Evolutionary conservation across 2,797 vertebrate species (phyloP).

Genomic region (Oryzias sinensis): DNA sequence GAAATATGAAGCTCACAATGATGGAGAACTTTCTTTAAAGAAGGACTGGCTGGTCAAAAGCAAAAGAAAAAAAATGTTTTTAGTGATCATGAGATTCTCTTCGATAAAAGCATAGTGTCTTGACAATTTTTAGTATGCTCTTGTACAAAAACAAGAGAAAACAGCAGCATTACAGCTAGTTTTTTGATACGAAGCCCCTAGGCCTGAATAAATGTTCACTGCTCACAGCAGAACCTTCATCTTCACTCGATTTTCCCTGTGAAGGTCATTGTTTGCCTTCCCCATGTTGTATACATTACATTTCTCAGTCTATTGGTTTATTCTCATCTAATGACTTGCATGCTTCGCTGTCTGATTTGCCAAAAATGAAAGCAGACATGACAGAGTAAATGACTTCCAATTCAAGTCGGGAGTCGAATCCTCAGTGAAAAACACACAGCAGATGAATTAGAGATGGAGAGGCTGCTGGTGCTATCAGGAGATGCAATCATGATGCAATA

Average conservation of each 20-base stretch:
- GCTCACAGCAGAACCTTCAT: constrained; percentile 38
- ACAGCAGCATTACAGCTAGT: neutral
- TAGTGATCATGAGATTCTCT: neutral
- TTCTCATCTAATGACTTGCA: constrained; percentile 72
- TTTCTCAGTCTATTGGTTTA: constrained; percentile 76
- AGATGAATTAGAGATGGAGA: constrained; percentile 65
- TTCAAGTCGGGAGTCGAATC: constrained; percentile 53
- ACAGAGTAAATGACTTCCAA: constrained; percentile 71
- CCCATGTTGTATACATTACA: constrained; percentile 67
- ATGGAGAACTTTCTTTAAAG: too few species aligned
- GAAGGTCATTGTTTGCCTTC: constrained; percentile 65
- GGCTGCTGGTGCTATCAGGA: constrained; percentile 53
- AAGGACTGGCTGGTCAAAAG: too few species aligned
- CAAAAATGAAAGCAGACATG: constrained; percentile 75
- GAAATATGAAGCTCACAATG: too few species aligned
- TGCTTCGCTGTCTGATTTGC: constrained; percentile 72
- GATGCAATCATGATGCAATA: constrained; percentile 71
- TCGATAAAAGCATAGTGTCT: neutral
- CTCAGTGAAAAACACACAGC: constrained; percentile 39
- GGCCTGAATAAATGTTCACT: constrained; percentile 30
- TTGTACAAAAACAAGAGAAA: constrained; percentile 1
- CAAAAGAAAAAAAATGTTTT: too few species aligned
- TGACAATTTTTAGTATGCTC: constrained; percentile 5
- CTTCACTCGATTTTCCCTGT: constrained; percentile 48
- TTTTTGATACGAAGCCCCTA: constrained; percentile 14